These are phyloP conservation scores for Drosophila mettleri DNA, from an alignment of 2,888 invertebrate genomes.

Conservation along the genomic window DNA sequence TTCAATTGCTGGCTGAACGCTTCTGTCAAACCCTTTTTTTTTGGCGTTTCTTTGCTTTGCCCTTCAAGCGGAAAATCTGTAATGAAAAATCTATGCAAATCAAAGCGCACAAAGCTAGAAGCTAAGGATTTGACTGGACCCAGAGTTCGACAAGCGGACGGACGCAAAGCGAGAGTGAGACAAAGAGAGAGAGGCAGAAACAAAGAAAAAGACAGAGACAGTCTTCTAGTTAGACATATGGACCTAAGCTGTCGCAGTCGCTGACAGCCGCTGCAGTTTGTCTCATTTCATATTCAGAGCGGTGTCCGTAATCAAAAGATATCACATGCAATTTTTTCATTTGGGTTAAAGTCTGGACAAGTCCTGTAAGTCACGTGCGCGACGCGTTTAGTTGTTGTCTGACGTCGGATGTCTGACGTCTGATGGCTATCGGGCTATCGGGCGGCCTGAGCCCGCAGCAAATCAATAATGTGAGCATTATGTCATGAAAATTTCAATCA, in stretches of 20 bases:
- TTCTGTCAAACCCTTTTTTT: constrained; percentile 54
- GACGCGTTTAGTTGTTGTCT: constrained; percentile 48
- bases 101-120: constrained; percentile 56
- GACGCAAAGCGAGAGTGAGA: constrained; percentile 10
- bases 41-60: constrained; percentile 14
- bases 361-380: constrained; percentile 59
- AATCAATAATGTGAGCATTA: constrained; percentile 37
- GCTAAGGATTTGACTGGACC: constrained; percentile 25
- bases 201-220: constrained; percentile 7
- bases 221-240: constrained; percentile 44
- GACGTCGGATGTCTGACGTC: constrained; percentile 34
- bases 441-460: constrained; percentile 20
- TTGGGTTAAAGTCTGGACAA: constrained; percentile 35
- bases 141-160: constrained; percentile 29
- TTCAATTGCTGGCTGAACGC: constrained; percentile 54
- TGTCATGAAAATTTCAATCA: constrained; percentile 20
- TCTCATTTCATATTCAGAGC: constrained; percentile 83
- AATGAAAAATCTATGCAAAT: constrained; percentile 82
- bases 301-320: constrained; percentile 84
- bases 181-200: constrained; percentile 4
- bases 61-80: constrained; percentile 66
- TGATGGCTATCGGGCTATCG: constrained; percentile 13
- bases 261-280: constrained; percentile 65
- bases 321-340: constrained; percentile 70
- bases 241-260: constrained; percentile 26